phyloP scores from a whole-genome alignment of 2,888 invertebrate genomes.

The Euclidia mi region DNA sequence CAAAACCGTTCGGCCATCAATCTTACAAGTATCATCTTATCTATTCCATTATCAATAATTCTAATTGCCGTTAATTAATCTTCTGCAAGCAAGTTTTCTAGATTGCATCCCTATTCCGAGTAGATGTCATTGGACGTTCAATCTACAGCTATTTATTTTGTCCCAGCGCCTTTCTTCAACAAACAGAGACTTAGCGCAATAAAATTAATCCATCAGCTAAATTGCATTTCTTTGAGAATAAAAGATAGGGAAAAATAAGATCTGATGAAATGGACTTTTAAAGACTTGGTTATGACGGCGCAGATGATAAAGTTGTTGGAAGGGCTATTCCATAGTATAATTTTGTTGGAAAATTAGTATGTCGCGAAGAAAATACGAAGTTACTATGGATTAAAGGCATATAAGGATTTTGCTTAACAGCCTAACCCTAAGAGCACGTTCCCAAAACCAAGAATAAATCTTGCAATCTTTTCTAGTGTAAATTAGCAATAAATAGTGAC shows the following conservation, averaged over 20 bases:
- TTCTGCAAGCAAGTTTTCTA: not conserved
- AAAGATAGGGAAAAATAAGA: constrained; percentile 21
- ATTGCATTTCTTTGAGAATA: constrained; percentile 39
- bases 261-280: constrained; percentile 35
- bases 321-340: not conserved
- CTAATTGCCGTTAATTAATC: constrained; percentile 1
- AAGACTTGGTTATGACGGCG: constrained; percentile 33
- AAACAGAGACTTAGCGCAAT: constrained; percentile 45
- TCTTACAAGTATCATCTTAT: not conserved
- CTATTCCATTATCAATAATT: not conserved
- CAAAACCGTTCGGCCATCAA: not conserved
- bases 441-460: too few species aligned
- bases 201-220: constrained; percentile 46
- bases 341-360: too few species aligned
- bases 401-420: too few species aligned
- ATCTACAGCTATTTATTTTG: not conserved
- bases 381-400: too few species aligned
- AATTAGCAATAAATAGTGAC: too few species aligned
- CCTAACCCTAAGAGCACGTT: too few species aligned
- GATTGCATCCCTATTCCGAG: not conserved
- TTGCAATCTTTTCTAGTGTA: too few species aligned
- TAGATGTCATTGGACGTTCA: not conserved
- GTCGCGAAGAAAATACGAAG: not conserved
- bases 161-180: constrained; percentile 9
- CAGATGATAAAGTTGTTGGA: not conserved